phyloP scores from a whole-genome alignment of 2,888 invertebrate genomes.

The Megalurothrips usitatus region DNA sequence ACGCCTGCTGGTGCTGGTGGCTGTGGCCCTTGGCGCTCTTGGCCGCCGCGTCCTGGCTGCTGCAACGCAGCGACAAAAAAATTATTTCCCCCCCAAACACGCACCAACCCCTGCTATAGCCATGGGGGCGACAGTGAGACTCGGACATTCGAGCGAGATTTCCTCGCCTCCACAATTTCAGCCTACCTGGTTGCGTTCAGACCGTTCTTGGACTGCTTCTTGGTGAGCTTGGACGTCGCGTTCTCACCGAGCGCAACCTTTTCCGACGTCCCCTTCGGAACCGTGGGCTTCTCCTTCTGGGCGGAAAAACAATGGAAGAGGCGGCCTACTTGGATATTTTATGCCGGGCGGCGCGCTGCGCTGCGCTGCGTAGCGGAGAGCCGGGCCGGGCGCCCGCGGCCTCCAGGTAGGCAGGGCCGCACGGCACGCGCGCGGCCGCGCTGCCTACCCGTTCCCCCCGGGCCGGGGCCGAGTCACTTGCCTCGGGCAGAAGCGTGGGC shows the following conservation, averaged over 20 bases:
- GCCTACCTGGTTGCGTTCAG: background rate
- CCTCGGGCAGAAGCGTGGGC: slow-evolving; percentile 37
- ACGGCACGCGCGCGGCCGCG: background rate
- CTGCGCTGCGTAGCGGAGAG: no score
- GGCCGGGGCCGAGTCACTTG: background rate
- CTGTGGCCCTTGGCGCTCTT: background rate
- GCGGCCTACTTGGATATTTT: no score
- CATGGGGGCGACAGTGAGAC: no score
- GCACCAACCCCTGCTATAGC: no score
- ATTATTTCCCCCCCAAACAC: no score
- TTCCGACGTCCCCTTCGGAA: background rate
- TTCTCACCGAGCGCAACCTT: background rate
- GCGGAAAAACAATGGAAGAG: no score
- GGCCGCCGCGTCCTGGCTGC: background rate
- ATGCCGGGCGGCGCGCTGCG: background rate
- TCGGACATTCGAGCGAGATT: no score
- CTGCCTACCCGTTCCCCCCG: background rate
- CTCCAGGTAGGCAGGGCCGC: background rate
- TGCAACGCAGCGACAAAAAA: no score
- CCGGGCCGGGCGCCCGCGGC: background rate
- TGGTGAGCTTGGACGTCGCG: background rate
- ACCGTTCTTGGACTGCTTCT: background rate
- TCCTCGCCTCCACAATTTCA: no score
- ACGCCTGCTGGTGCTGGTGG: slow-evolving; percentile 39
- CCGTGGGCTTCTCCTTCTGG: background rate